phyloP scores from a whole-genome alignment of 2,113 vertebrate species.

The Erinaceus europaeus region DNA sequence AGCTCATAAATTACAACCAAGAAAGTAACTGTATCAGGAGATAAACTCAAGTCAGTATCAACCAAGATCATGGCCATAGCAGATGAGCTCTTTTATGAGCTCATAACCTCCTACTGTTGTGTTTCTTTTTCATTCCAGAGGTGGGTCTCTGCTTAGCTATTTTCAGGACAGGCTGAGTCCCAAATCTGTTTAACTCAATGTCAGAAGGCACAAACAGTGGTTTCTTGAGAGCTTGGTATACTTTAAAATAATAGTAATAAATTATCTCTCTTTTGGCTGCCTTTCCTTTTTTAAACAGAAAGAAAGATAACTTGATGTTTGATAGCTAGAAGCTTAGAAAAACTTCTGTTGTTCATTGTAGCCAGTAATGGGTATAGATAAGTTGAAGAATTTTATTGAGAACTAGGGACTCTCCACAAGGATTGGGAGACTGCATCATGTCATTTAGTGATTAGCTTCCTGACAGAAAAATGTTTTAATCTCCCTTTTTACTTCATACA shows the following conservation, averaged over 20 bases:
- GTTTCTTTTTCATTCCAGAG: neutral
- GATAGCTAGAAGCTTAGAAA: neutral
- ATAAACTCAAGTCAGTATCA: constrained; percentile 7
- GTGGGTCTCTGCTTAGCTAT: neutral
- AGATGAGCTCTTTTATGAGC: neutral
- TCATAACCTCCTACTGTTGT: neutral
- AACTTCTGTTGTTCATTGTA: neutral
- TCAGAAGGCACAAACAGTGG: neutral
- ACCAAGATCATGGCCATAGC: neutral
- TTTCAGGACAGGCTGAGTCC: neutral
- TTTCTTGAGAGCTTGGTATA: neutral
- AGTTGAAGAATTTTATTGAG: neutral
- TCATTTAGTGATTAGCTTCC: neutral
- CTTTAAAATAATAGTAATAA: neutral
- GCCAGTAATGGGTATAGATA: neutral
- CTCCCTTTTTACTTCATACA: neutral
- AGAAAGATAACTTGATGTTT: constrained; percentile 1
- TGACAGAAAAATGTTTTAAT: neutral
- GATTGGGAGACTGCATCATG: neutral
- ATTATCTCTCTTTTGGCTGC: neutral
- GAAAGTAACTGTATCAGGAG: constrained; percentile 9
- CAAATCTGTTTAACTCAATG: neutral
- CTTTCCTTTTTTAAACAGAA: constrained; percentile 18
- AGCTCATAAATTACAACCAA: constrained; percentile 41
- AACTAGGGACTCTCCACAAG: neutral